Percentiles rank a stretch among this genome's conserved stretches.
Evolutionary conservation across 2,797 vertebrate species (phyloP).

Genomic region (Chanos chanos): DNA sequence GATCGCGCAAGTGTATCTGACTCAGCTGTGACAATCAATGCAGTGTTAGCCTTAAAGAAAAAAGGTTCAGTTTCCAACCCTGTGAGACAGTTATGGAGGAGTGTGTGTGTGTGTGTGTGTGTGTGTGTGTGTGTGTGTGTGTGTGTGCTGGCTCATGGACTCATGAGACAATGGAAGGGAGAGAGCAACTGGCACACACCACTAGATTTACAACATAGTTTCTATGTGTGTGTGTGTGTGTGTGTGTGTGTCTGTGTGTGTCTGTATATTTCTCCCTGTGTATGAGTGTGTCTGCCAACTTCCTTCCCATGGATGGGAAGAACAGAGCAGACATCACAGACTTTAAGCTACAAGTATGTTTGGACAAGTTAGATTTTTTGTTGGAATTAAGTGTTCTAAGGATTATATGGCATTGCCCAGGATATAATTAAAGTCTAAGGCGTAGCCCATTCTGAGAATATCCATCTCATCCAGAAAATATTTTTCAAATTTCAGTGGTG

Average conservation of each 20-base stretch:
- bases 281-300: not conserved
- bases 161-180: not conserved
- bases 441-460: too few species aligned
- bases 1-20: constrained; percentile 44
- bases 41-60: constrained; percentile 55
- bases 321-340: too few species aligned
- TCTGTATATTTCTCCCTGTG: not conserved
- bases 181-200: not conserved
- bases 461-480: too few species aligned
- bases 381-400: too few species aligned
- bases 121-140: not conserved
- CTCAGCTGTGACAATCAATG: constrained; percentile 38
- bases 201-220: too few species aligned
- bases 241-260: constrained; percentile 10
- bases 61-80: constrained; percentile 49
- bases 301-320: too few species aligned
- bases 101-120: constrained; percentile 44
- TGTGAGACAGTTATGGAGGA: constrained; percentile 62
- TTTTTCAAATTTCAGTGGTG: too few species aligned
- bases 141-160: not conserved
- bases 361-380: too few species aligned
- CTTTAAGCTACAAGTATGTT: too few species aligned
- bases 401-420: too few species aligned
- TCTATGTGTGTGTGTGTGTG: not conserved
- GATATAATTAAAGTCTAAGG: too few species aligned